Base-by-base conservation (phyloP, 2,113 vertebrate species). In the Aviceda subcristata region DNA sequence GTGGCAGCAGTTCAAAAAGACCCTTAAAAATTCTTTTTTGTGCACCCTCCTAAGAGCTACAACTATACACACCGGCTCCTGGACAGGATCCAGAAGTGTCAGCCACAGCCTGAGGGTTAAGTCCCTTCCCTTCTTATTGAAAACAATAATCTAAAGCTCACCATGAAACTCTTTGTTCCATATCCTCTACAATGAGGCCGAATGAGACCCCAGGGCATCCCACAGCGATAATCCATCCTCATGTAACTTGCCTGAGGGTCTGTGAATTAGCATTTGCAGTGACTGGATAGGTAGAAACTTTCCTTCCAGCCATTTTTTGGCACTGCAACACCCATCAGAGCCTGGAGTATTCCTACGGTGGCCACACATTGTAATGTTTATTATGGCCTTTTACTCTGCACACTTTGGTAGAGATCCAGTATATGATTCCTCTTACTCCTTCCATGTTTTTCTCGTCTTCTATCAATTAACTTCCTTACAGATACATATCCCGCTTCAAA, bases 111-210 rank as follows among this genome's bases (percentile, higher is more conserved):
- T 2, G 32, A 91, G 78, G 86, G 79, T 67, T 86, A 82, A 95
- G 45, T 59, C 77, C 62, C 60, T 90, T 95, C 88, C 57, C 66
- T 94, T 69, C 66, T 76, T 29, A 59, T 15, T 76, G 75, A 82
- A 92, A 95, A 92, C 90, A 94, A 90, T 12, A 88, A 83, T 51
- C 86, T 92, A 87, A 89, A 91, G 88, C 94, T 95, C 95, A 64
- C 79, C 92, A 71, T 16, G 91, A 94, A 95, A 69, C 78, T 59
- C 81, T 94, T 93, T 96, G 87, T 85, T 71, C 88, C 34, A 29
- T 8, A 32, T 22, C 67, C 75, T 82, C 63, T 43, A 46, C 90
- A 86, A 5, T 57, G 90, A 56, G 66, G 78, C 50, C 0, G 2
- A 95, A 30, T 39, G 80, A 84, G 89, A 96, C 71, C 66, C 69